These are phyloP conservation scores for Meriones psammophilus DNA, from an alignment of 2,797 vertebrate genomes.

Conservation along the genomic window DNA sequence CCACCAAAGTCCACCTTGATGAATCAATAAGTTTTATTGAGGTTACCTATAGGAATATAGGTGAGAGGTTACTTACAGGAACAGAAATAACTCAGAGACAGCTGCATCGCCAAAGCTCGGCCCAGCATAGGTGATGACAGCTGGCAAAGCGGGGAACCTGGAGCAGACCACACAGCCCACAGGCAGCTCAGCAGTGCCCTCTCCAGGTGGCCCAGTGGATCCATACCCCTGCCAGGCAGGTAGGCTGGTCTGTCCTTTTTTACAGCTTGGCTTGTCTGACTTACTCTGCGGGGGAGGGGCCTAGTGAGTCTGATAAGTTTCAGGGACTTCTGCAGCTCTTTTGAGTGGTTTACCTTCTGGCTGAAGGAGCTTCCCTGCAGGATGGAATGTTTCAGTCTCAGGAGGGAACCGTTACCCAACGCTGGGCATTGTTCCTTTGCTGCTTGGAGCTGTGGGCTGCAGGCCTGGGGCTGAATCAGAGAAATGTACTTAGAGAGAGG, in stretches of 20 bases:
- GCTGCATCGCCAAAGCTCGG: background rate
- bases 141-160: background rate
- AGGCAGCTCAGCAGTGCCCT: background rate
- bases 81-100: background rate
- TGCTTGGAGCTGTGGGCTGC: background rate
- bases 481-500: fast-evolving
- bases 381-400: background rate
- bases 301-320: background rate
- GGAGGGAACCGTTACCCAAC: background rate
- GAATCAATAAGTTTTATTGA: background rate
- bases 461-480: background rate
- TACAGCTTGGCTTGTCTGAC: background rate
- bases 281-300: background rate
- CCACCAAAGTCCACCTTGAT: background rate
- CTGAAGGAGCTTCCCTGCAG: background rate
- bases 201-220: background rate
- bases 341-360: background rate
- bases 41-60: background rate
- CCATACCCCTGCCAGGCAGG: background rate
- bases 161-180: background rate
- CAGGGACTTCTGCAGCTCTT: background rate
- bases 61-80: background rate
- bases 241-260: background rate
- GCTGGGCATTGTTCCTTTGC: background rate
- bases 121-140: background rate